A percentile compares a stretch with the other conserved stretches of the same genome.
Evolutionary conservation across 1,140 invertebrate species (phyloP).

Genomic region (Oryctes rhinoceros): DNA sequence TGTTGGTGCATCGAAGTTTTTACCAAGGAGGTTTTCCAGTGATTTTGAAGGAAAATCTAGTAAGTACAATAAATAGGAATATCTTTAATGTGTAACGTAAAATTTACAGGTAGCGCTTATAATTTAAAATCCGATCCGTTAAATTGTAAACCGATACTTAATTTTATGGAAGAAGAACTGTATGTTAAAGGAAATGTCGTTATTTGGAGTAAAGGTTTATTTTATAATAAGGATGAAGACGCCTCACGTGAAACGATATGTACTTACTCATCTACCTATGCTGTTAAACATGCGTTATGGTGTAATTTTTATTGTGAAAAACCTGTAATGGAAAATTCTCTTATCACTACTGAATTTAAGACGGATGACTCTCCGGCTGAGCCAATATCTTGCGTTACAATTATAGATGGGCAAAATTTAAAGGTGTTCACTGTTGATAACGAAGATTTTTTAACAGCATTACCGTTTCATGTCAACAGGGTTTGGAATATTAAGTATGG

Average conservation of each 20-base stretch:
- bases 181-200: conserved; percentile 87
- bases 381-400: conserved; percentile 70
- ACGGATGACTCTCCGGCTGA: conserved; percentile 51
- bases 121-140: conserved; percentile 40
- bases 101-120: not conserved
- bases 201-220: conserved; percentile 77
- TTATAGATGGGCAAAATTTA: conserved; percentile 80
- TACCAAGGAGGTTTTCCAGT: conserved; percentile 47
- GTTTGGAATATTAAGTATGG: conserved; percentile 83
- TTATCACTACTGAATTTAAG: conserved; percentile 33
- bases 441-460: conserved; percentile 80
- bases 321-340: conserved; percentile 59
- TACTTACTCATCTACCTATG: conserved; percentile 81
- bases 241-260: conserved; percentile 65
- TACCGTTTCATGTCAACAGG: conserved; percentile 84
- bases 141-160: conserved; percentile 35
- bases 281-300: conserved; percentile 85
- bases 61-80: not conserved
- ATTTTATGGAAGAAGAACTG: conserved; percentile 81
- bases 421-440: conserved; percentile 82
- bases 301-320: conserved; percentile 73
- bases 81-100: not conserved
- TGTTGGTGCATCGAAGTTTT: conserved; percentile 46
- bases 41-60: conserved; percentile 41
- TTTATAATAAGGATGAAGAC: conserved; percentile 61